A percentile compares a stretch with the other conserved stretches of the same genome.
Evolutionary conservation across 2,113 vertebrate genomes (phyloP).

Genomic region (Lepidothrix coronata): DNA sequence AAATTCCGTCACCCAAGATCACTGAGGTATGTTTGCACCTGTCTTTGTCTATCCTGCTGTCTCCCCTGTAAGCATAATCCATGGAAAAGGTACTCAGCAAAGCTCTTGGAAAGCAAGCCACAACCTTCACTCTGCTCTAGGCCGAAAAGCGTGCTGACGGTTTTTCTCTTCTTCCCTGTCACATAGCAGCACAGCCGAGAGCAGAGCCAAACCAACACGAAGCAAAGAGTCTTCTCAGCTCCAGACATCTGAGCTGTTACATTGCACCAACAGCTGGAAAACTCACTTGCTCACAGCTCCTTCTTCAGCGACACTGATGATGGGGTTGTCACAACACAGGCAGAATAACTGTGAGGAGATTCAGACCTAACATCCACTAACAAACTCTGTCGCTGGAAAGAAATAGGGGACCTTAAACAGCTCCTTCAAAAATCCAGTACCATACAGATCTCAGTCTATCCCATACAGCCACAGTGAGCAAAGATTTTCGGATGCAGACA

Average conservation of each 20-base stretch:
- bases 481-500: background rate
- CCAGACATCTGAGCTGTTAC: background rate
- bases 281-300: background rate
- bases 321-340: background rate
- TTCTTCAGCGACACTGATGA: background rate
- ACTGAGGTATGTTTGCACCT: background rate
- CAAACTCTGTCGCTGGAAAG: background rate
- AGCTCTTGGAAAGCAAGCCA: background rate
- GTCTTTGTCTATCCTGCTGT: background rate
- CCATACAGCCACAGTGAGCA: background rate
- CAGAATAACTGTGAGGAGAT: background rate
- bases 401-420: background rate
- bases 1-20: fast-evolving
- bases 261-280: background rate
- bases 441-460: background rate
- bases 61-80: background rate
- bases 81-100: background rate
- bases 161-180: background rate
- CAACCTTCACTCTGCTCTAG: background rate
- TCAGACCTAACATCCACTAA: background rate
- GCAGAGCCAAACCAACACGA: background rate
- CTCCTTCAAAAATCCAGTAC: background rate
- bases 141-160: background rate
- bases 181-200: background rate
- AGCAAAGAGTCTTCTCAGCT: background rate